Evolutionary conservation across 2,888 invertebrate species (phyloP).

Genomic region (Pediacus dermestoides): DNA sequence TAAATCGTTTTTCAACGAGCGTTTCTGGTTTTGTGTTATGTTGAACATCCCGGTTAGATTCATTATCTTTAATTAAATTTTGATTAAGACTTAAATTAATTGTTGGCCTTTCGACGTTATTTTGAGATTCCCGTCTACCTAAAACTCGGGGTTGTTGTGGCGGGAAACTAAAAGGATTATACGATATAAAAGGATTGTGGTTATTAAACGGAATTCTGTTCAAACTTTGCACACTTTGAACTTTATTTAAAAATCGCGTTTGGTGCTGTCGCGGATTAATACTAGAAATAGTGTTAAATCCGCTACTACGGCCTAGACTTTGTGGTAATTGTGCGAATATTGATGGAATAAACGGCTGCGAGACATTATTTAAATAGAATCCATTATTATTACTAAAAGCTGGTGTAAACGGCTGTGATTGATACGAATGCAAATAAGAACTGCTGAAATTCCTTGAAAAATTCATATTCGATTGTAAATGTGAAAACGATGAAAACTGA

Average conservation of each 20-base stretch:
- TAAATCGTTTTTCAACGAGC: conserved; percentile 39
- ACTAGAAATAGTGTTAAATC: conserved; percentile 23
- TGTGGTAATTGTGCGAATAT: conserved; percentile 30
- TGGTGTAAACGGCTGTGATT: conserved; percentile 3
- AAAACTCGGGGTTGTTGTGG: conserved; percentile 24
- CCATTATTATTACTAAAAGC: conserved; percentile 1
- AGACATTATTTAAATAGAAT: conserved; percentile 9
- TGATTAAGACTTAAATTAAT: conserved; percentile 35
- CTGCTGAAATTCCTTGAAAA: conserved; percentile 18
- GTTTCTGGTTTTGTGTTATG: conserved; percentile 15
- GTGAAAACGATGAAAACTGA: conserved; percentile 9
- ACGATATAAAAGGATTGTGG: conserved; percentile 23
- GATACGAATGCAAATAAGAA: conserved; percentile 17
- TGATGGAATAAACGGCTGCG: conserved; percentile 20
- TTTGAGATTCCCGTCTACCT: conserved; percentile 39
- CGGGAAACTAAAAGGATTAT: conserved; percentile 25
- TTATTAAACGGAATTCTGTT: conserved; percentile 9
- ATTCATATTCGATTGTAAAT: conserved; percentile 9
- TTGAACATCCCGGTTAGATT: conserved; percentile 8
- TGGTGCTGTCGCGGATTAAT: conserved; percentile 11
- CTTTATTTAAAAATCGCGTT: conserved; percentile 2
- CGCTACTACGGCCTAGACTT: conserved; percentile 21
- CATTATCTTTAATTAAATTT: conserved; percentile 9
- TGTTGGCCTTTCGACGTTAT: conserved; percentile 38
- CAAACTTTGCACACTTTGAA: conserved; percentile 7